Conservation (phyloP, 2,888 invertebrate species). For the Acleris emargana region DNA sequence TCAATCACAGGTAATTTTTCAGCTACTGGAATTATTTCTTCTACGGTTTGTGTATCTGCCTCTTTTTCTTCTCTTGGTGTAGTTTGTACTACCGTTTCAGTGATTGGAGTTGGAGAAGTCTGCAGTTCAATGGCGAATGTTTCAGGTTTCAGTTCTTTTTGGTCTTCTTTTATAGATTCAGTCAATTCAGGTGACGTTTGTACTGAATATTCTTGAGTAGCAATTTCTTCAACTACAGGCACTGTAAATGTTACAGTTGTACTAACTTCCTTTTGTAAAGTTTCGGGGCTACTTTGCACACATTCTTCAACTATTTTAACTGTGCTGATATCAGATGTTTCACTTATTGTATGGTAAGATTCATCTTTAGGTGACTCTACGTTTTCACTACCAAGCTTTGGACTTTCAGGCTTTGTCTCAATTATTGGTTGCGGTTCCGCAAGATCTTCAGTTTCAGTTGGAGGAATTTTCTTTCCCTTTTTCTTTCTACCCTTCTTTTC, state of each 20-base stretch:
- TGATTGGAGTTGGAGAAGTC: conserved; percentile 78
- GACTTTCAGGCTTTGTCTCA: conserved; percentile 66
- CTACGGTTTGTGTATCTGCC: conserved; percentile 70
- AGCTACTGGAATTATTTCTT: conserved; percentile 55
- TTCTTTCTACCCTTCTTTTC: conserved; percentile 70
- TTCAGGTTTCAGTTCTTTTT: conserved; percentile 57
- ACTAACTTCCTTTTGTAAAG: conserved; percentile 71
- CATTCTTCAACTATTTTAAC: conserved; percentile 88
- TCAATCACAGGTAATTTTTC: conserved; percentile 69
- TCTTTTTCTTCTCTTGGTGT: conserved; percentile 76
- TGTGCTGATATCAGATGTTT: conserved; percentile 82
- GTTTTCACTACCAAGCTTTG: conserved; percentile 75
- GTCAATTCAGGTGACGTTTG: conserved; percentile 84
- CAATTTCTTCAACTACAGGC: conserved; percentile 83
- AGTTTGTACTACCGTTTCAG: conserved; percentile 85
- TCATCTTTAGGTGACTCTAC: conserved; percentile 83
- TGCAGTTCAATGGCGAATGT: conserved; percentile 74
- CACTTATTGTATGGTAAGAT: conserved; percentile 84
- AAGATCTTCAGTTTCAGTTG: conserved; percentile 53
- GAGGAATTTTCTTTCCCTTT: conserved; percentile 78
- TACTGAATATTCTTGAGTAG: conserved; percentile 81
- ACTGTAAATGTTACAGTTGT: conserved; percentile 83
- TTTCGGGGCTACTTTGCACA: conserved; percentile 79
- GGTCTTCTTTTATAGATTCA: conserved; percentile 65
- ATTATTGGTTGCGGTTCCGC: conserved; percentile 45